A percentile compares a stretch with the other conserved stretches of the same genome.
These are phyloP conservation scores for Mya arenaria DNA, from an alignment of 1,140 invertebrate genomes.

Conservation along the genomic window DNA sequence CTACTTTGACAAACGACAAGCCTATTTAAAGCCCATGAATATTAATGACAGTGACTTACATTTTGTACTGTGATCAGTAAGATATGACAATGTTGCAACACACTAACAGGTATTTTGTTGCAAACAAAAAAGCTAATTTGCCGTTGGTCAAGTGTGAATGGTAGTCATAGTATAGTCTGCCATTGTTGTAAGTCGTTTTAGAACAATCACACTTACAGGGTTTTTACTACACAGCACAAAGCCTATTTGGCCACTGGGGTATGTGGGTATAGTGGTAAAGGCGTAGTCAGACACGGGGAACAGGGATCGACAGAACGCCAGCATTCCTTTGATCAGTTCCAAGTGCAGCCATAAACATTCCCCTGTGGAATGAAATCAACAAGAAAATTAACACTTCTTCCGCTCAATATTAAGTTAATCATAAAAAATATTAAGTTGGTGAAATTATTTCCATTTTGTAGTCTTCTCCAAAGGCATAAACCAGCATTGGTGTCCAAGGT, in stretches of 20 bases:
- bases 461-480: too few species aligned
- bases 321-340: conserved; percentile 88
- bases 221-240: conserved; percentile 91
- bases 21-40: too few species aligned
- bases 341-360: conserved; percentile 95
- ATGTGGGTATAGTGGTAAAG: conserved; percentile 93
- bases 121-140: neutral
- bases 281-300: conserved; percentile 92
- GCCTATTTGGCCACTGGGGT: conserved; percentile 97
- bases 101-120: neutral
- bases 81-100: neutral
- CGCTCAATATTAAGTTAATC: neutral
- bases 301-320: conserved; percentile 87
- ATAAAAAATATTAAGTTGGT: too few species aligned
- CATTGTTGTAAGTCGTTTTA: neutral
- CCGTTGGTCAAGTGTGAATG: neutral
- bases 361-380: conserved; percentile 82
- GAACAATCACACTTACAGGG: conserved; percentile 80
- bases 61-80: too few species aligned
- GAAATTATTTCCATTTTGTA: too few species aligned
- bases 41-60: too few species aligned
- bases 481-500: too few species aligned
- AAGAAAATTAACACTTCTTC: neutral
- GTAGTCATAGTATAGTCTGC: neutral
- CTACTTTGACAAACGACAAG: too few species aligned